These are phyloP conservation scores for Ornithoptera alexandrae DNA, from an alignment of 2,888 invertebrate genomes.

Conservation along the genomic window DNA sequence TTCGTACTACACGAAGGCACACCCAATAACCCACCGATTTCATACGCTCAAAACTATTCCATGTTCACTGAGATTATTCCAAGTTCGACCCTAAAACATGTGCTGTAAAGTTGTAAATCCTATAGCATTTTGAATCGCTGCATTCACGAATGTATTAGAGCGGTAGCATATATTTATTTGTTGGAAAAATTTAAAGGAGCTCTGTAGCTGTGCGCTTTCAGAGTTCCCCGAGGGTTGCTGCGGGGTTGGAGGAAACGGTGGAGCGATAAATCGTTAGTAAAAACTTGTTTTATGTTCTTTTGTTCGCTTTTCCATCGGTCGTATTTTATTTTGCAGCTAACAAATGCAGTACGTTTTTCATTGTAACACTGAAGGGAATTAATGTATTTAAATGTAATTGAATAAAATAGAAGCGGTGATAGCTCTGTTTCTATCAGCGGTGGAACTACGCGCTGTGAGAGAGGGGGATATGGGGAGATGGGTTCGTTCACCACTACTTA, in stretches of 20 bases:
- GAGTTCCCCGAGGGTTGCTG: slow-evolving; percentile 13
- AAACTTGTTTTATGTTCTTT: slow-evolving; percentile 28
- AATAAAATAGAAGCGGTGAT: not conserved
- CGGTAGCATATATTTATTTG: slow-evolving; percentile 28
- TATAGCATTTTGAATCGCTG: slow-evolving; percentile 3
- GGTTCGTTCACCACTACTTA: too few species aligned
- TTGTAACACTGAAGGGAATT: not conserved
- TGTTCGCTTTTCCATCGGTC: slow-evolving; percentile 19
- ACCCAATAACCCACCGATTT: slow-evolving; percentile 25
- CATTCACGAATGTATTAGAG: slow-evolving; percentile 17
- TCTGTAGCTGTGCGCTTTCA: slow-evolving; percentile 18
- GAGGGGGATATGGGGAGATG: too few species aligned
- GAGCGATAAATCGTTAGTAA: slow-evolving; percentile 30
- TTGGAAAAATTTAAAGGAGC: slow-evolving; percentile 27
- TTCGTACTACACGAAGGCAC: slow-evolving; percentile 12
- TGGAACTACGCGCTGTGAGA: too few species aligned
- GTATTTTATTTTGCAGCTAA: slow-evolving; percentile 1
- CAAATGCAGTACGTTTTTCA: slow-evolving; percentile 14
- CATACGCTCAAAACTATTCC: slow-evolving; percentile 18
- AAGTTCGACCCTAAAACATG: slow-evolving; percentile 19
- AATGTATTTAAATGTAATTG: slow-evolving; percentile 3
- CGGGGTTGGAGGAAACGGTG: slow-evolving; percentile 3
- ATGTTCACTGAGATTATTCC: not conserved
- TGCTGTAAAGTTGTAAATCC: slow-evolving; percentile 5
- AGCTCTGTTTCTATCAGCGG: too few species aligned